Conservation (phyloP, 1,140 invertebrate genomes). For the Temnothorax nylanderi region DNA sequence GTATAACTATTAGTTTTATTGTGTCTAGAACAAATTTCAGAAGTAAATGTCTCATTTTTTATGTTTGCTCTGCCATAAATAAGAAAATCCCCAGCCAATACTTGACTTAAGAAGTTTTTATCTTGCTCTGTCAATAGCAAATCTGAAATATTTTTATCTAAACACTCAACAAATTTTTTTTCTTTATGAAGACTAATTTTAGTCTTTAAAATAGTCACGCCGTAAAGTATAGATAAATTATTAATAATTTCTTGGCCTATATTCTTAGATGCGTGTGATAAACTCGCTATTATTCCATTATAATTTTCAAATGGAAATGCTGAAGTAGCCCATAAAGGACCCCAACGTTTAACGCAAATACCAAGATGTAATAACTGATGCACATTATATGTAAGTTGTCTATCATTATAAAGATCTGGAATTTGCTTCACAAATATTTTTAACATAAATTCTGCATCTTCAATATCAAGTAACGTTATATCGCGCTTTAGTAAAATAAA, state of each 20-base stretch:
- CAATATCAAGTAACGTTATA: background rate
- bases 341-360: background rate
- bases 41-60: background rate
- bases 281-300: constrained; percentile 7
- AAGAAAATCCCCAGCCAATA: background rate
- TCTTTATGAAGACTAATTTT: background rate
- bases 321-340: background rate
- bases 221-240: background rate
- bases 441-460: background rate
- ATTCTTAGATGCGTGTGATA: constrained; percentile 1
- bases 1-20: constrained; percentile 14
- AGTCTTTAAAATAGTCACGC: background rate
- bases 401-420: constrained; percentile 1
- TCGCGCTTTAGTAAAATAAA: background rate
- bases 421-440: background rate
- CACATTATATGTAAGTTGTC: constrained; percentile 2
- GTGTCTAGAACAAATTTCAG: background rate
- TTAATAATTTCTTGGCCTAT: constrained; percentile 5
- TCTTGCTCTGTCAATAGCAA: background rate
- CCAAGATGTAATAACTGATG: background rate
- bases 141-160: background rate
- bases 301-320: background rate
- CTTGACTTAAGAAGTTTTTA: background rate
- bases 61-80: constrained; percentile 1
- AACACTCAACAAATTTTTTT: background rate